Evolutionary conservation across 2,113 vertebrate genomes (phyloP).

Genomic region (Podiceps cristatus): DNA sequence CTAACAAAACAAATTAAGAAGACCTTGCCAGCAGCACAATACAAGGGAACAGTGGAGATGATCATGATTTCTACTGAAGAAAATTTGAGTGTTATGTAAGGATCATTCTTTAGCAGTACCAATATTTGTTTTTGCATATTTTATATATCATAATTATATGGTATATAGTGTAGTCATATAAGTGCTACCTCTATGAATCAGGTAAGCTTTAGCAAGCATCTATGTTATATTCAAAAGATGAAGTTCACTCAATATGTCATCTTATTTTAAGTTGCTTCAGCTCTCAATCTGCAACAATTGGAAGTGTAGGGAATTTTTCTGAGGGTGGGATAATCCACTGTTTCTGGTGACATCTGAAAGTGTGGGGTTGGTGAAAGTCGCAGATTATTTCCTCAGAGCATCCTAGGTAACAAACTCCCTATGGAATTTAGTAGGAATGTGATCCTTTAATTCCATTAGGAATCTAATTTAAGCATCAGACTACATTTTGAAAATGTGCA

Average conservation of each 20-base stretch:
- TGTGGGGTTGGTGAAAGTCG: background rate
- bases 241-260: background rate
- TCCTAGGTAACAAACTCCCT: background rate
- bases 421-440: background rate
- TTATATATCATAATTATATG: background rate
- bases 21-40: background rate
- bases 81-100: background rate
- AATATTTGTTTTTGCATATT: background rate
- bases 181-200: background rate
- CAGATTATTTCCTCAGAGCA: background rate
- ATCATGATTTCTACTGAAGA: background rate
- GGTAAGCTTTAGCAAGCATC: background rate
- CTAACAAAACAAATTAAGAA: background rate
- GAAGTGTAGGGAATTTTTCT: background rate
- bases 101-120: background rate
- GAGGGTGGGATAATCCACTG: background rate
- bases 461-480: background rate
- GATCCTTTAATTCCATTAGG: conserved; percentile 8
- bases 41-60: background rate
- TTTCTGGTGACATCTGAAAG: background rate
- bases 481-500: background rate
- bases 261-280: background rate
- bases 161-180: background rate
- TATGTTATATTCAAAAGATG: background rate
- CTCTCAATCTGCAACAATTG: background rate